phyloP scores from a whole-genome alignment of 2,113 vertebrate species.

The Bufo bufo region DNA sequence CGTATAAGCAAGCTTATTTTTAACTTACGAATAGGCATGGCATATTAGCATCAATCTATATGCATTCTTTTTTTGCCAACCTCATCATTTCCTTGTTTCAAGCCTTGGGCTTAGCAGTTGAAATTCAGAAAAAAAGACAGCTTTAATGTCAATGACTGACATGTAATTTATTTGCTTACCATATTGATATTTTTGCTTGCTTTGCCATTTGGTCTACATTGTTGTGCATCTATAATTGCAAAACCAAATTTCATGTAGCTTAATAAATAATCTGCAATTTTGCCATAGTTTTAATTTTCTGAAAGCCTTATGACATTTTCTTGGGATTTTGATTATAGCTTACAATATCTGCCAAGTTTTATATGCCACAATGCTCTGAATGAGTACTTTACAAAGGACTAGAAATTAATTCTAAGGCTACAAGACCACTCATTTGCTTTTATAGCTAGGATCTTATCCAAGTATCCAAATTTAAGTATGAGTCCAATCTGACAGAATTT shows the following conservation, averaged over 20 bases:
- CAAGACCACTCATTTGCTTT: constrained; percentile 12
- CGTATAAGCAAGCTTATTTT: constrained; percentile 67
- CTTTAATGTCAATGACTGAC: constrained; percentile 76
- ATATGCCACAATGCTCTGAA: constrained; percentile 30
- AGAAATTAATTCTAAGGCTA: constrained; percentile 27
- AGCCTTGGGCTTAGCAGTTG: constrained; percentile 69
- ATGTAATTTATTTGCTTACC: constrained; percentile 70
- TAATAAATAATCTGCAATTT: constrained; percentile 72
- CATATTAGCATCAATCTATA: constrained; percentile 65
- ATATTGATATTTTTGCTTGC: constrained; percentile 67
- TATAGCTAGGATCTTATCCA: neutral
- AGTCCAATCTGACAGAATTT: constrained; percentile 16
- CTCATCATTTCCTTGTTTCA: constrained; percentile 74
- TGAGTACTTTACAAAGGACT: constrained; percentile 26
- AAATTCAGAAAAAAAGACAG: constrained; percentile 72
- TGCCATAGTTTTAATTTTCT: constrained; percentile 56
- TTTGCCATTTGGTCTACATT: constrained; percentile 69
- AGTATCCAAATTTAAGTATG: neutral
- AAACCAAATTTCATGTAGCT: constrained; percentile 68
- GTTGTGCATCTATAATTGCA: constrained; percentile 68
- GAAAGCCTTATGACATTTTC: constrained; percentile 43
- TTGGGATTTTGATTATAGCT: constrained; percentile 28
- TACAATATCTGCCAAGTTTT: constrained; percentile 23
- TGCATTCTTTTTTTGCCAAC: constrained; percentile 69
- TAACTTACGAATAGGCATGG: constrained; percentile 68